Evolutionary conservation across 2,113 vertebrate species (phyloP).

Genomic region (Bubo blakistoni): DNA sequence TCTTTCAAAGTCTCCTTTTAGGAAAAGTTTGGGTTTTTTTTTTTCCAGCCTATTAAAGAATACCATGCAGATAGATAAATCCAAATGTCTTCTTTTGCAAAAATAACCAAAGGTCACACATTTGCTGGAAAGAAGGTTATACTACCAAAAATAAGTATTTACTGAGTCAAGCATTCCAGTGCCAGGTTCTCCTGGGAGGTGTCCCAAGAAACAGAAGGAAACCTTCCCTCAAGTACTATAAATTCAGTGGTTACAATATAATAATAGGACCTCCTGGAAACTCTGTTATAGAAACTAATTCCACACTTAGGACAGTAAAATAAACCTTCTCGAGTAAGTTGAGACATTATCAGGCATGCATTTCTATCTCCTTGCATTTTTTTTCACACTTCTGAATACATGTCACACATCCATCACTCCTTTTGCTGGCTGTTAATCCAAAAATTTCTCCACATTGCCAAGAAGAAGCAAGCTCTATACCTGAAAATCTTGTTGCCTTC

Average conservation of each 20-base stretch:
- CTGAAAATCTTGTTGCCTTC: neutral
- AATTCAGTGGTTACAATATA: neutral
- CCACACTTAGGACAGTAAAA: neutral
- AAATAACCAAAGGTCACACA: neutral
- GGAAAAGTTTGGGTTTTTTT: neutral
- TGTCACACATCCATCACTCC: neutral
- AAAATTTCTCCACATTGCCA: neutral
- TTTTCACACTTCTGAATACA: neutral
- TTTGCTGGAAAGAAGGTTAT: neutral
- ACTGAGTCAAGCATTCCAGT: neutral
- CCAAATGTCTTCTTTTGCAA: neutral
- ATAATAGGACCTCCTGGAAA: neutral
- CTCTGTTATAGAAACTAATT: neutral
- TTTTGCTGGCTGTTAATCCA: neutral
- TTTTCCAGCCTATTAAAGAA: neutral
- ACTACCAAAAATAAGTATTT: constrained; percentile 1
- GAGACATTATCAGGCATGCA: neutral
- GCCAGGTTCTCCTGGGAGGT: neutral
- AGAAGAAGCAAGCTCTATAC: neutral
- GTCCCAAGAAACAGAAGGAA: neutral
- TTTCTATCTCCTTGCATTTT: neutral
- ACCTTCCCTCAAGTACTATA: neutral
- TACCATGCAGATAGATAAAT: neutral
- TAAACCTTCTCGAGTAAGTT: neutral
- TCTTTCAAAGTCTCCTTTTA: neutral